Conservation (phyloP, 2,113 vertebrate genomes). For the Pachyramphus minor region DNA sequence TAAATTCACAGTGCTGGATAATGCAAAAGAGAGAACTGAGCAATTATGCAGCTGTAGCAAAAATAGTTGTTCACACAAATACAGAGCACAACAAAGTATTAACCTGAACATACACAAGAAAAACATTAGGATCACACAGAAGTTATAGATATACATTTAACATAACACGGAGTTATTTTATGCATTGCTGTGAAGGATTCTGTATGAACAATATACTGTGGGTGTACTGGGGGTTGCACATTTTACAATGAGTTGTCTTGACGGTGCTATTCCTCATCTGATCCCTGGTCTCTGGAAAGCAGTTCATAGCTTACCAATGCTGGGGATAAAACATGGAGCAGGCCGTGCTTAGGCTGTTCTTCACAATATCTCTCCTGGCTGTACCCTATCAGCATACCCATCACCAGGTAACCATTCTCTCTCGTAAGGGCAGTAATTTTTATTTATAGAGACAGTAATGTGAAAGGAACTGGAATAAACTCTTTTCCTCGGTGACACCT, state of each 20-base stretch:
- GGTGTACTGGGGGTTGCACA: not conserved
- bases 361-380: not conserved
- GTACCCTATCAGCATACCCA: not conserved
- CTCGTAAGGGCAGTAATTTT: not conserved
- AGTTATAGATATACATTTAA: not conserved
- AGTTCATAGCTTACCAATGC: not conserved
- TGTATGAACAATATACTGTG: not conserved
- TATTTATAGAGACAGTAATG: not conserved
- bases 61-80: not conserved
- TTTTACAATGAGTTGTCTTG: not conserved
- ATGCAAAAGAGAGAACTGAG: not conserved
- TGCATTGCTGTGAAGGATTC: not conserved
- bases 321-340: not conserved
- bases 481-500: not conserved
- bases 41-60: not conserved
- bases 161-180: not conserved
- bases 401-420: not conserved
- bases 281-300: not conserved
- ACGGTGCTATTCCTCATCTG: not conserved
- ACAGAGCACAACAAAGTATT: not conserved
- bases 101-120: not conserved
- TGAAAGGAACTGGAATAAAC: not conserved
- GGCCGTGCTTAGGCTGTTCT: not conserved
- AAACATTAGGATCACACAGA: not conserved
- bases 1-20: slow-evolving; percentile 2